A percentile compares a stretch with the other conserved stretches of the same genome.
Evolutionary conservation across 2,113 vertebrate species (phyloP).

Genomic region (Lamprologus speciosus): DNA sequence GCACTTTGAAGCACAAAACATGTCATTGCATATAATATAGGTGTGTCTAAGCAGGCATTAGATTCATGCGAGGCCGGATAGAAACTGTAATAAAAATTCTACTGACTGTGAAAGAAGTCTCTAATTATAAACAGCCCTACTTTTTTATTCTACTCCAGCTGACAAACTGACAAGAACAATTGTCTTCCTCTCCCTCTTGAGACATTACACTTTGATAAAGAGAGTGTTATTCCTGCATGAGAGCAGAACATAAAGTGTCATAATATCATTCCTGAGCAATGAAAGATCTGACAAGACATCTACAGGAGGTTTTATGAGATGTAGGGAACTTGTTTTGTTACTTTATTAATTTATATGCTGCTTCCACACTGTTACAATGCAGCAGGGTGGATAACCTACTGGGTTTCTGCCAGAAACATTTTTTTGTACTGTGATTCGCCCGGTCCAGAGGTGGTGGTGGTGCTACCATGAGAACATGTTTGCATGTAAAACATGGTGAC

Average conservation of each 20-base stretch:
- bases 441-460: background rate
- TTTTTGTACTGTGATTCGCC: background rate
- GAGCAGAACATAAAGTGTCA: constrained; percentile 27
- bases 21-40: background rate
- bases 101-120: background rate
- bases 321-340: constrained; percentile 42
- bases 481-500: background rate
- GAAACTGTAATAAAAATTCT: background rate
- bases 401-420: background rate
- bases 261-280: constrained; percentile 25
- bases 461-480: background rate
- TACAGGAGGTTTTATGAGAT: constrained; percentile 36
- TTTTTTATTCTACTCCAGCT: constrained; percentile 31
- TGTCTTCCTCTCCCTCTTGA: constrained; percentile 31
- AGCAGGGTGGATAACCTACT: background rate
- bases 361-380: background rate
- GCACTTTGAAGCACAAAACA: background rate
- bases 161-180: constrained; percentile 35
- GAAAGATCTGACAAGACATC: constrained; percentile 47
- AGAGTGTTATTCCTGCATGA: constrained; percentile 25
- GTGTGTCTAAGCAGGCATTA: background rate
- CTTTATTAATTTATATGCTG: constrained; percentile 45
- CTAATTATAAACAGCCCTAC: constrained; percentile 35
- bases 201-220: constrained; percentile 55
- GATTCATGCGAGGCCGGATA: background rate